Base-by-base conservation (phyloP, 2,888 invertebrate species). In the Clivina fossor region DNA sequence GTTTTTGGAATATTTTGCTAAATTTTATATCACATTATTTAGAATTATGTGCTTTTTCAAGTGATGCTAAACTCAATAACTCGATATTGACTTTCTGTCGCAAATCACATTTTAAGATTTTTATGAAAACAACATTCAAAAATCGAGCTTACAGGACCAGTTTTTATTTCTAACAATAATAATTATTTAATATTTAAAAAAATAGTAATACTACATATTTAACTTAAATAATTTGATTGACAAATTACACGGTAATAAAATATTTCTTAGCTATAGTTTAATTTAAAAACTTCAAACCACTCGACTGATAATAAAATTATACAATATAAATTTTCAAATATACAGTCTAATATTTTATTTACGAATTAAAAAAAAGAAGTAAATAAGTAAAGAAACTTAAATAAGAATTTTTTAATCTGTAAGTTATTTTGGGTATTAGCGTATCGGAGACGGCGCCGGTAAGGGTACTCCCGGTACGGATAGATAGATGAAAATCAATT, bases 401-500 rank as follows among this genome's bases (percentile, higher is more conserved):
- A 26, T 8, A 26, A 26, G 8, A 8, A 26, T 26, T 26, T 26
- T 26, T 32, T 7, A 32, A 3, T 32, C 3, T 32, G 32, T 32
- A 32, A 11, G 9, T 4, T 11, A 3, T 11, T 4, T 4, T 7
- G 11, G 32, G n/a, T n/a, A n/a, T n/a, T n/a, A n/a, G n/a, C n/a
- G n/a, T n/a, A n/a, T n/a, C n/a, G n/a, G n/a, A n/a, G n/a, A n/a
- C n/a, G n/a, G n/a, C n/a, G n/a, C n/a, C n/a, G n/a, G n/a, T n/a
- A n/a, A n/a, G n/a, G n/a, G n/a, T n/a, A n/a, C 26, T 13, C 30
- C 1, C 20, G 37, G n/a, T n/a, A 37, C 16, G 18, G 15, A 15
- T 18, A 11, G 26, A 41, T n/a, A 41, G 22, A 33, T 13, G 33
- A 18, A 20, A 32, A 33, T 47, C 35, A 33, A 30, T 30, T 28